Percentiles rank a stretch among this genome's conserved stretches.
These are phyloP conservation scores for Ceratosolen fusciceps DNA, from an alignment of 1,140 invertebrate species.

Conservation along the genomic window DNA sequence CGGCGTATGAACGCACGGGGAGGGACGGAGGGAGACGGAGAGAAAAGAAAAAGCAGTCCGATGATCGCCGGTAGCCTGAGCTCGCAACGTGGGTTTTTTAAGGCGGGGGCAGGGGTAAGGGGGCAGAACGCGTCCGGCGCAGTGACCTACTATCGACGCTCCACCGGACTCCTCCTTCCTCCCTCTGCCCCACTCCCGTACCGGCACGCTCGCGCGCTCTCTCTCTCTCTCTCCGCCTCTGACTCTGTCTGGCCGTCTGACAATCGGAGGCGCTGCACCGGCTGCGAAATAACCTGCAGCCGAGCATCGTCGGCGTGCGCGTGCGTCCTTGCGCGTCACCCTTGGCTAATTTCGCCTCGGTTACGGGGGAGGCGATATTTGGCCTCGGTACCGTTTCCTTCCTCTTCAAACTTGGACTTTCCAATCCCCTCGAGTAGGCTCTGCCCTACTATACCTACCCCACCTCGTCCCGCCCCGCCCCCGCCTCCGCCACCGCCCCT, in stretches of 20 bases:
- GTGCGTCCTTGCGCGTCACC: constrained; percentile 38
- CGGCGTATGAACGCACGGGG: background rate
- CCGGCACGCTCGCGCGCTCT: constrained; percentile 11
- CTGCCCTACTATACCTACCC: too few relatives aligned
- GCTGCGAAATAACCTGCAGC: constrained; percentile 20
- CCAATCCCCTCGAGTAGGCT: too few relatives aligned
- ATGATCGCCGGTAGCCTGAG: constrained; percentile 20
- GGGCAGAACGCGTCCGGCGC: constrained; percentile 68
- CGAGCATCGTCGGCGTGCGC: background rate
- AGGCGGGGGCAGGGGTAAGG: constrained; percentile 57
- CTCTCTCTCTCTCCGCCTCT: background rate
- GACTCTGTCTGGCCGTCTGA: background rate
- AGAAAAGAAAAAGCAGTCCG: constrained; percentile 41
- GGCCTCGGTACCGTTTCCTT: background rate
- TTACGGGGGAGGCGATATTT: background rate
- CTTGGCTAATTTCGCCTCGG: background rate
- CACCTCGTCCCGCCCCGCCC: background rate
- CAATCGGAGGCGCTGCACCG: background rate
- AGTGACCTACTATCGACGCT: constrained; percentile 71
- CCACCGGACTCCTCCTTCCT: constrained; percentile 56
- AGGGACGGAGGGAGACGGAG: constrained; percentile 11
- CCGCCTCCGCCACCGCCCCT: background rate
- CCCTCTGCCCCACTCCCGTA: constrained; percentile 44
- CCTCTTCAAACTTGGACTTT: too few relatives aligned
- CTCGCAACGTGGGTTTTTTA: constrained; percentile 32